Evolutionary conservation across 2,888 invertebrate species (phyloP).

Genomic region (Xestia ashworthii): DNA sequence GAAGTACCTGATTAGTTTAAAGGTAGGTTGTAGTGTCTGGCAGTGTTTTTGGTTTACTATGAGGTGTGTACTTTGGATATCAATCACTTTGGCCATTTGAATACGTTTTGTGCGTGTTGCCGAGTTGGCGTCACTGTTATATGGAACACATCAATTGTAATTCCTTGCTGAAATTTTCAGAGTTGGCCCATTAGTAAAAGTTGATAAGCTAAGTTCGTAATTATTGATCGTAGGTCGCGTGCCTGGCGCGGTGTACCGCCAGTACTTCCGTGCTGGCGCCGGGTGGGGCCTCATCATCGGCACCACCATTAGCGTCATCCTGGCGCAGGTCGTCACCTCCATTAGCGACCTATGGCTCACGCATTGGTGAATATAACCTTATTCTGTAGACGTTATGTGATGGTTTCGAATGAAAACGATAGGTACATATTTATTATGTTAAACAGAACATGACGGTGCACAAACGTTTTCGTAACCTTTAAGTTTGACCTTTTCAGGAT

Average conservation of each 20-base stretch:
- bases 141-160: background rate
- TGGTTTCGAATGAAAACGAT: background rate
- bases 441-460: background rate
- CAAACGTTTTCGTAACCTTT: background rate
- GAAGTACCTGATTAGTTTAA: no score
- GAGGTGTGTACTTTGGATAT: background rate
- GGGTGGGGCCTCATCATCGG: conserved; percentile 89
- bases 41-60: no score
- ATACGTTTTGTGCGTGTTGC: background rate
- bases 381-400: background rate
- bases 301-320: conserved; percentile 90
- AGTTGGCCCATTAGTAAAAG: background rate
- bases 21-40: no score
- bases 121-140: background rate
- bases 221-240: conserved; percentile 82
- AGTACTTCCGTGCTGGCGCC: conserved; percentile 94
- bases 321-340: conserved; percentile 93
- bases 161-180: background rate
- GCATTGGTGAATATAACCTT: conserved; percentile 90
- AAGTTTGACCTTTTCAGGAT: conserved; percentile 78
- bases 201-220: background rate
- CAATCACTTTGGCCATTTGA: background rate
- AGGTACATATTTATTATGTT: background rate
- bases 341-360: conserved; percentile 95
- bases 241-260: conserved; percentile 91